Base-by-base conservation (phyloP, 2,113 vertebrate species). In the Tychaedon coryphoeus region DNA sequence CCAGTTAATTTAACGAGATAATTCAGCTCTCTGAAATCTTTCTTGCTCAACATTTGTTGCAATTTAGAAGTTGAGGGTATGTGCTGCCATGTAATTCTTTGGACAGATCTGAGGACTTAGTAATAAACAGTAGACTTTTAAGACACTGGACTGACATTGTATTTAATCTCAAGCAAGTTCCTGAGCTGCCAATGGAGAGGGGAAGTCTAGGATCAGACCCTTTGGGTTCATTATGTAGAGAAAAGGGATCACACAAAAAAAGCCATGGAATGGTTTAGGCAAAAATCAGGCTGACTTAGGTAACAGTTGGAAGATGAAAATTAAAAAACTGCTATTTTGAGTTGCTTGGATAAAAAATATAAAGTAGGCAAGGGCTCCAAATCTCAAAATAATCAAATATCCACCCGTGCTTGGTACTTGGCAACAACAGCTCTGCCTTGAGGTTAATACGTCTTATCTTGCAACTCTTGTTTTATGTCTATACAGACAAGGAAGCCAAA, bases 1-100 rank as follows among this genome's bases (percentile, higher is more conserved):
- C 96, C 95, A 97, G 95, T 95, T 97, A 97, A 97, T 97, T 97
- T 96, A 97, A 97, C 94, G 25, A 96, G 94, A 95, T 97, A 96
- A 97, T 96, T 97, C 93, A 96, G 90, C 28, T 82, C 38, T 91
- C 88, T 96, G 72, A 95, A 96, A 94, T 96, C 88, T 92, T 96
- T 95, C 94, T 94, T 95, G 82, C 90, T 96, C 72, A 94, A 96
- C 93, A 93, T 96, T 96, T 96, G 86, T 93, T 96, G 73, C 85
- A 93, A 65, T 95, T 96, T 96, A 88, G 85, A 94, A 93, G 78
- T 88, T 29, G 0, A 78, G 60, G 72, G 86, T 94, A 90, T 90
- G 75, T 86, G 69, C 82, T 95, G 72, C 92, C 72, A 88, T 93
- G 48, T 95, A 95, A 96, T 95, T 90, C 86, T 94, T 96, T 95